These are phyloP conservation scores for Phengaris alcon DNA, from an alignment of 2,888 invertebrate species.

Conservation along the genomic window DNA sequence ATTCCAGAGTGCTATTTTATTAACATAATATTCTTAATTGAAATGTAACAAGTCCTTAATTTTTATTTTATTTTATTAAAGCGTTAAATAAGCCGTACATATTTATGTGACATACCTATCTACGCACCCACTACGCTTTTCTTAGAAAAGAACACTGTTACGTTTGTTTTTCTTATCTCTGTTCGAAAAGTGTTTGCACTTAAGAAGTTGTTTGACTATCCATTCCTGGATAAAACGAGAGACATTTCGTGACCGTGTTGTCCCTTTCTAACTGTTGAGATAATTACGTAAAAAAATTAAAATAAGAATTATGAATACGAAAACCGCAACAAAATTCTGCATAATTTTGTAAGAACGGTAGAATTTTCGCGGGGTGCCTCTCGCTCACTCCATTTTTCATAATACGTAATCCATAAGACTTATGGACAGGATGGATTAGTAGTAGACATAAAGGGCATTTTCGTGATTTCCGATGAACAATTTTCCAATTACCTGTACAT, in stretches of 20 bases:
- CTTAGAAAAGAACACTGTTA: not conserved
- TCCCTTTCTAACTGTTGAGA: not conserved
- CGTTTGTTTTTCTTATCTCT: conserved; percentile 12
- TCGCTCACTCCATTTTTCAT: not conserved
- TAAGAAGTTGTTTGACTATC: conserved; percentile 17
- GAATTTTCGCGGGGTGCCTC: not conserved
- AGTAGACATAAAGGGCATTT: not conserved
- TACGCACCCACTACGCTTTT: not conserved
- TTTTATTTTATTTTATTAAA: not conserved
- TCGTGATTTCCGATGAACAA: not conserved
- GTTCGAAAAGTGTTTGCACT: not conserved
- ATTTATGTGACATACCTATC: not conserved
- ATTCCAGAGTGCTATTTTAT: no score
- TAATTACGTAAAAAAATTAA: no score
- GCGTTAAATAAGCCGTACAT: not conserved
- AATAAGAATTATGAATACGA: no score
- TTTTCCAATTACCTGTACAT: not conserved
- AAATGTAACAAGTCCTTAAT: not conserved
- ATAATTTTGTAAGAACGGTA: no score
- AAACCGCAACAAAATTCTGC: no score
- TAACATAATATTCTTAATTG: no score
- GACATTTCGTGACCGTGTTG: not conserved
- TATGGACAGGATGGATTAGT: no score
- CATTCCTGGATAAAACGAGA: conserved; percentile 3
- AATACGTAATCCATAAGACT: not conserved